Base-by-base conservation (phyloP, 92 coral and sea anemone species). In the Zoanthus sansibaricus region DNA sequence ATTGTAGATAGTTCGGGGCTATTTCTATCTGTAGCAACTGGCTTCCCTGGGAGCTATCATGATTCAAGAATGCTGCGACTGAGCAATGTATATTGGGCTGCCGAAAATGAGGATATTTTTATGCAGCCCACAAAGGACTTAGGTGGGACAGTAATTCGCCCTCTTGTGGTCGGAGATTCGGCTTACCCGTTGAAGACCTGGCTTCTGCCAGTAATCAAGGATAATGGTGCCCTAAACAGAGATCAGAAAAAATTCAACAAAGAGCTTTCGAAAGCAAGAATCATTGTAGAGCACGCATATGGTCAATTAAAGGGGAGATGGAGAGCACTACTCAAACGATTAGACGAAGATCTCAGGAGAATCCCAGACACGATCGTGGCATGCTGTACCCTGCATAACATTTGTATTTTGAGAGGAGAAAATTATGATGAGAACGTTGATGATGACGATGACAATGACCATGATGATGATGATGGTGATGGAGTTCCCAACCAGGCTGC, bases 331-430 rank as follows among this genome's bases (percentile, higher is more conserved):
- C 89, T 71, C 7, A 87, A 90, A 55, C 72, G 86, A 47, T 21
- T 91, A 61, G 87, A 91, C 30, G 83, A 90, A 66, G 93, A 92
- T 47, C 64, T 56, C 9, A 11, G 71, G 59, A 83, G 91, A 86
- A 83, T 78, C 42, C 90, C 90, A 59, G 86, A 92, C 76, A 92
- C 87, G 20, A 92, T 92, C 47, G 84, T 90, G 72, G 95, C 89
- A 42, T 93, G 93, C 49, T 90, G 93, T 85, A 78, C 88, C 18
- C 71, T 93, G 8, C 95, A 90, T 76, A 93, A 90, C 93, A 93
- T 93, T 67, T 93, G 92, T 44, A 86, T 48, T 48, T 48, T 25
- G 25, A 25, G 86, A 77, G 78, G 87, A 20, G 89, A 91, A 58
- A 84, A 79, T n/a, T 79, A 52, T 52, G 93, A 88, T 46, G 84